These are phyloP conservation scores for Microchrysa polita DNA, from an alignment of 2,888 invertebrate species.

Conservation along the genomic window DNA sequence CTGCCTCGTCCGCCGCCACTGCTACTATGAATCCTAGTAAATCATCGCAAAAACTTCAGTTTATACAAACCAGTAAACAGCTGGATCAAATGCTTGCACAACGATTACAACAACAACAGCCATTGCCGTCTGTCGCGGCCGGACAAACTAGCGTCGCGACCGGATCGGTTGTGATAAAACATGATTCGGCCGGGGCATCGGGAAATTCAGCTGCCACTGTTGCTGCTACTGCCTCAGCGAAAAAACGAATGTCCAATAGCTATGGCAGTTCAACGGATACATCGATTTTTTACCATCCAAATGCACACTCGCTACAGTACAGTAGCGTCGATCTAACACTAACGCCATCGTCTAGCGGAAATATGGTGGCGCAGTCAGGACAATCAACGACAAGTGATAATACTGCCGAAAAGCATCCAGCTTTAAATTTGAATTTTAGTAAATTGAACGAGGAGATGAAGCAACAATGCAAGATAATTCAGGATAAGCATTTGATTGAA, in stretches of 20 bases:
- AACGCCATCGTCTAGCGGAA: neutral
- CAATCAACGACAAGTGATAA: slow-evolving; percentile 55
- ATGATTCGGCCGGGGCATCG: neutral
- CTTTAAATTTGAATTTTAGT: slow-evolving; percentile 20
- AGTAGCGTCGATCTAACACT: neutral
- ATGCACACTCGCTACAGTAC: neutral
- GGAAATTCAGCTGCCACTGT: slow-evolving; percentile 11
- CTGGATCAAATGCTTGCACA: slow-evolving; percentile 64
- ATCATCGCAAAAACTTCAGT: slow-evolving; percentile 57
- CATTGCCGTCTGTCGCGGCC: too few species aligned
- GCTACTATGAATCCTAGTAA: neutral
- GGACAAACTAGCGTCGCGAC: too few species aligned
- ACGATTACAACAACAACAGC: slow-evolving; percentile 52
- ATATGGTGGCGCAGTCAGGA: slow-evolving; percentile 43
- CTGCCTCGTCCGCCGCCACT: neutral
- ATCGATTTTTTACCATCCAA: neutral
- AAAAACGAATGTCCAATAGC: slow-evolving; percentile 46
- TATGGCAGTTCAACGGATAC: slow-evolving; percentile 30
- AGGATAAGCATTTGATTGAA: slow-evolving; percentile 65
- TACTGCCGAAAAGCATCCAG: slow-evolving; percentile 58
- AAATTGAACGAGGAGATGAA: slow-evolving; percentile 65
- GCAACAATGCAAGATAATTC: slow-evolving; percentile 65
- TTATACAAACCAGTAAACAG: slow-evolving; percentile 65
- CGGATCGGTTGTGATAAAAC: too few species aligned
- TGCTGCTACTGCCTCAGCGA: neutral